These are phyloP conservation scores for Heptascelio sp. DNA, from an alignment of 2,888 invertebrate species.

Conservation along the genomic window DNA sequence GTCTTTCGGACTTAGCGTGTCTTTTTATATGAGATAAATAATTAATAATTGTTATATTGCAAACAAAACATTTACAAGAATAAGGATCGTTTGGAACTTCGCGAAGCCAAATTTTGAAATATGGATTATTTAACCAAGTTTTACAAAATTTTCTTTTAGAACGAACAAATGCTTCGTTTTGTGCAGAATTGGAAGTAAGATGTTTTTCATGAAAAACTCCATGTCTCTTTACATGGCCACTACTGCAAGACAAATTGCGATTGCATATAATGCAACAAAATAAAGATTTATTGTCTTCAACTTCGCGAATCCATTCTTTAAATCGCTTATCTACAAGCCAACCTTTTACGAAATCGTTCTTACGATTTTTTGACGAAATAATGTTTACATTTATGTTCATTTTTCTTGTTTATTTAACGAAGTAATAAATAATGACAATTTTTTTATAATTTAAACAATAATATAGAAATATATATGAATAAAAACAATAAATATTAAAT, in stretches of 20 bases:
- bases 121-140: neutral
- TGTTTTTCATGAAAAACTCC: neutral
- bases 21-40: constrained; percentile 4
- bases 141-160: neutral
- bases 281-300: neutral
- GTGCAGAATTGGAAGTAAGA: neutral
- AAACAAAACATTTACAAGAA: neutral
- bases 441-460: too few relatives aligned
- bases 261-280: constrained; percentile 18
- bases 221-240: constrained; percentile 19
- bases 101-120: neutral
- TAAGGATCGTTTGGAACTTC: neutral
- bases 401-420: too few relatives aligned
- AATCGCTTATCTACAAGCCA: constrained; percentile 9
- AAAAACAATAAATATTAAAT: too few relatives aligned
- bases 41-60: neutral
- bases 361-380: neutral
- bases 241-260: neutral
- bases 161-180: too few relatives aligned
- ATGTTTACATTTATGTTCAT: too few relatives aligned
- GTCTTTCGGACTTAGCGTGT: neutral
- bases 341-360: neutral
- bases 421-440: too few relatives aligned
- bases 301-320: constrained; percentile 13
- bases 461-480: too few relatives aligned